These are phyloP conservation scores for Hymenopus coronatus DNA, from an alignment of 2,888 invertebrate species.

Conservation along the genomic window DNA sequence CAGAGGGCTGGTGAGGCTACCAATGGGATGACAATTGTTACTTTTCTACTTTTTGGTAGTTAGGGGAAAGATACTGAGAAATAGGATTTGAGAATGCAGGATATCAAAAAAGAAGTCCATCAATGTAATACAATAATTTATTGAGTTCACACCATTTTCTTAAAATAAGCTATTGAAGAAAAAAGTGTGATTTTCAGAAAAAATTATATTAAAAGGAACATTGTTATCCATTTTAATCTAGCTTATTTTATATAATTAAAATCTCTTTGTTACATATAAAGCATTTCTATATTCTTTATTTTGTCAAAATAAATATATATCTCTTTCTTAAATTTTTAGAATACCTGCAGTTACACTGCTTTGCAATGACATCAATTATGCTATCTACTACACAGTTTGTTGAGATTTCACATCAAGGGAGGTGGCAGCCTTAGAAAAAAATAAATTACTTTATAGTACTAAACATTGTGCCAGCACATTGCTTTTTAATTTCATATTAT, in stretches of 20 bases:
- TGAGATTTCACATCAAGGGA: not conserved
- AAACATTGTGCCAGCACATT: not conserved
- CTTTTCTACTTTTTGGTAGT: no score
- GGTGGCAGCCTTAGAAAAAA: not conserved
- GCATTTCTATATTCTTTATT: not conserved
- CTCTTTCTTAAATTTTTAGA: not conserved
- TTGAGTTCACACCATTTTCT: no score
- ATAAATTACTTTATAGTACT: not conserved
- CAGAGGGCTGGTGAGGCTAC: no score
- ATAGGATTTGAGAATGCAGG: no score
- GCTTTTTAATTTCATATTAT: not conserved
- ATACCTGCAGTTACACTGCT: not conserved
- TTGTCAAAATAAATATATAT: not conserved
- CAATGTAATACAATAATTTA: no score
- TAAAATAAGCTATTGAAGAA: no score
- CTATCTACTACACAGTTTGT: not conserved
- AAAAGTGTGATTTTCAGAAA: not conserved
- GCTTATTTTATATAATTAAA: not conserved
- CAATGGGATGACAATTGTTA: no score
- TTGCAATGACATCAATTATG: not conserved
- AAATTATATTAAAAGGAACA: not conserved
- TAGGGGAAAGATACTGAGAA: no score
- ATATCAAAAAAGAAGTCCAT: no score
- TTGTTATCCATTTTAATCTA: not conserved
- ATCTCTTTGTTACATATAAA: not conserved